phyloP scores from a whole-genome alignment of 1,140 invertebrate genomes.

The Micrasema longulum region DNA sequence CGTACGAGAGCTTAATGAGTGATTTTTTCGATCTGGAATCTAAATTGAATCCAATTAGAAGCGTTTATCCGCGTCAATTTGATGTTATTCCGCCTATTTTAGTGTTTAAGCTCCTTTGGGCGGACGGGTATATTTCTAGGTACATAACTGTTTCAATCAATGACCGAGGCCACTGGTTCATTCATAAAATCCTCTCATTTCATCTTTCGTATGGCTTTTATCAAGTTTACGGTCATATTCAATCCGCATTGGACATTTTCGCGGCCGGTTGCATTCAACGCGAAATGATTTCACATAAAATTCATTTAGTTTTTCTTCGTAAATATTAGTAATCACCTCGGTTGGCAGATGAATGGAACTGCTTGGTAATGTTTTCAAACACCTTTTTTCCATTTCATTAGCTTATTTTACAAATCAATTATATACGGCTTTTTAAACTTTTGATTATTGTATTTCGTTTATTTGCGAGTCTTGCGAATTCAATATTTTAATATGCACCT shows the following conservation, averaged over 20 bases:
- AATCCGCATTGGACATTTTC: background rate
- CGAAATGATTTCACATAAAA: too few species aligned
- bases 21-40: slow-evolving; percentile 54
- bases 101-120: slow-evolving; percentile 7
- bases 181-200: slow-evolving; percentile 58
- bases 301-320: background rate
- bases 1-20: slow-evolving; percentile 56
- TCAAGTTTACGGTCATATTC: slow-evolving; percentile 1
- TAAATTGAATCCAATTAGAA: slow-evolving; percentile 41
- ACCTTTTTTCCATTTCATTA: too few species aligned
- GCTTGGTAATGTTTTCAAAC: background rate
- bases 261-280: background rate
- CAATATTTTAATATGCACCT: too few species aligned
- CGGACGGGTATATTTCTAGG: slow-evolving; percentile 43
- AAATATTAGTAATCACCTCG: background rate
- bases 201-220: slow-evolving; percentile 35
- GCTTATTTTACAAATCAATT: too few species aligned
- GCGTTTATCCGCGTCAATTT: slow-evolving; percentile 11
- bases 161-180: slow-evolving; percentile 67
- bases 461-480: too few species aligned
- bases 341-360: slow-evolving; percentile 2
- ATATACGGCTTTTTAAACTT: too few species aligned
- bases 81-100: slow-evolving; percentile 1
- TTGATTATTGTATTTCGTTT: too few species aligned
- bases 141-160: slow-evolving; percentile 56